Conservation (phyloP, 2,888 invertebrate species). For the Druceiella hillmani region DNA sequence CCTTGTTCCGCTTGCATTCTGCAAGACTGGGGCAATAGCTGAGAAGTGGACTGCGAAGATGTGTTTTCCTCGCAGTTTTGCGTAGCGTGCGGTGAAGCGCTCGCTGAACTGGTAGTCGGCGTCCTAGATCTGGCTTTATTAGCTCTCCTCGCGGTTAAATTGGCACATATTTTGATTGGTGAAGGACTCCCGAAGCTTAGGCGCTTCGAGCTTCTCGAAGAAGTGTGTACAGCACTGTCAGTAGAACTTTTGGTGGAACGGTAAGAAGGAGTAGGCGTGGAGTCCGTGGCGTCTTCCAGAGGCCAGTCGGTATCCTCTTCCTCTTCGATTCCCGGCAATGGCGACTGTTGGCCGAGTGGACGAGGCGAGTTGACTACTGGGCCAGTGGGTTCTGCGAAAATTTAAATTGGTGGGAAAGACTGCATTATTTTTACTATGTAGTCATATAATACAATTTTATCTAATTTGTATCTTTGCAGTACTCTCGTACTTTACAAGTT, state of each 20-base stretch:
- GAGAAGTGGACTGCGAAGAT: conserved; percentile 29
- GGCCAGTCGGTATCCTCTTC: conserved; percentile 68
- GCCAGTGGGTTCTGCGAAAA: conserved; percentile 50
- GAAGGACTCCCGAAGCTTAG: conserved; percentile 50
- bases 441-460: too few species aligned
- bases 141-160: conserved; percentile 49
- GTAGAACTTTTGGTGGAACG: conserved; percentile 49
- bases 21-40: conserved; percentile 36
- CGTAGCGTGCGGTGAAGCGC: conserved; percentile 26
- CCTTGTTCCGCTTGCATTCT: conserved; percentile 93
- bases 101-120: conserved; percentile 36
- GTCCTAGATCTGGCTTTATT: conserved; percentile 48
- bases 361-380: conserved; percentile 51
- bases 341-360: conserved; percentile 62
- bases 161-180: conserved; percentile 54
- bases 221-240: conserved; percentile 46
- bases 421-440: too few species aligned
- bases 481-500: too few species aligned
- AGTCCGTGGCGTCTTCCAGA: conserved; percentile 48
- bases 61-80: conserved; percentile 36
- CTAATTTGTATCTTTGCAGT: too few species aligned
- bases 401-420: too few species aligned
- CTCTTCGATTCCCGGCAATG: conserved; percentile 77
- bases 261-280: conserved; percentile 46
- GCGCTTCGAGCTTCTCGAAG: conserved; percentile 50